Base-by-base conservation (phyloP, 2,113 vertebrate genomes). In the Seriola quinqueradiata region DNA sequence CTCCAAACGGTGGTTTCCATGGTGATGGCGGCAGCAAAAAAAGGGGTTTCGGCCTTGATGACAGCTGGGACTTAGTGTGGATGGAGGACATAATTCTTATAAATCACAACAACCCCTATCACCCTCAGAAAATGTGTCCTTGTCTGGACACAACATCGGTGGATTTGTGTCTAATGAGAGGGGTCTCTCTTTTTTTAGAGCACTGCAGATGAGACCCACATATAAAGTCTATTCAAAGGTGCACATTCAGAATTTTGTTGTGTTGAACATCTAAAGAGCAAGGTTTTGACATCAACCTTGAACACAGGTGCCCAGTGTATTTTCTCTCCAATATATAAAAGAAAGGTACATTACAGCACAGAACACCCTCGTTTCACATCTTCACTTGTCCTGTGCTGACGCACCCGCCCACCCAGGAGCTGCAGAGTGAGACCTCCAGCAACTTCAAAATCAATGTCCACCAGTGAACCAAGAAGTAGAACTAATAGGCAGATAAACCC, bases 1-100 rank as follows among this genome's bases (percentile, higher is more conserved):
- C 79, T 80, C 86, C 46, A 36, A 83, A 67, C 57, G 54, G 34
- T 81, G 77, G 87, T 90, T 88, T 85, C 80, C 75, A 89, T 89
- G 64, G 79, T 5, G 48, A 87, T 12, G 21, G 34, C 69, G 77
- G 54, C 13, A 1, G 34, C 9, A 3, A 34, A 21, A 72, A 72
- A 57, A 46, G 61, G 68, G 44, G 61, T 10, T 80, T 50, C 1
- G 28, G 86, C 64, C 80, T 75, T 67, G 67, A 79, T 0, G 54
- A 58, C 83, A 89, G 84, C 80, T 75, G 73, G 66, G 72, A n/a
- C 73, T 74, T 73, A 72, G 48, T 70, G 81, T 60, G 69, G 77
- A 72, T 75, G 70, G 57, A 59, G 16, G 46, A 65, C 57, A 77
- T 17, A 17, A 81, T 66, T 79, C 60, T 52, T 59, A 58, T 40